Conservation (phyloP, 2,888 invertebrate species). For the Limnephilus marmoratus region DNA sequence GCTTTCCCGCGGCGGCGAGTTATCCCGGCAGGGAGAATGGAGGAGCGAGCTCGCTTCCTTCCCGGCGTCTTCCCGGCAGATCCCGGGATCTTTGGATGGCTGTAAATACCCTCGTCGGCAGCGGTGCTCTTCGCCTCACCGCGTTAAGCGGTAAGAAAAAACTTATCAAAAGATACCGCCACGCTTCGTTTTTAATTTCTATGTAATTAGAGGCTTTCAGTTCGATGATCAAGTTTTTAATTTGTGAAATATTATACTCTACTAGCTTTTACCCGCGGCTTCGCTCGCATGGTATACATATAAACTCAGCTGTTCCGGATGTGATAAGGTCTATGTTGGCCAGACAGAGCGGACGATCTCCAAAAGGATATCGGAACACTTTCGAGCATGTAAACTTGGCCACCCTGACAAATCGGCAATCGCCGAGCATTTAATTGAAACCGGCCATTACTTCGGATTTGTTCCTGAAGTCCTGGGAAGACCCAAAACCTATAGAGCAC, state of each 20-base stretch:
- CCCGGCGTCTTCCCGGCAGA: slow-evolving; percentile 15
- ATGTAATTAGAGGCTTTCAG: neutral
- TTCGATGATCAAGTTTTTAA: neutral
- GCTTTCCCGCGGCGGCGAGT: slow-evolving; percentile 32
- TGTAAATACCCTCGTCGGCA: slow-evolving; percentile 13
- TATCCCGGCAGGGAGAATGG: slow-evolving; percentile 17
- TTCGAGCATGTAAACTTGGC: no score
- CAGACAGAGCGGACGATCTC: no score
- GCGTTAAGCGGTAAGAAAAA: neutral
- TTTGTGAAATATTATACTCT: neutral
- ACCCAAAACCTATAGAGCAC: no score
- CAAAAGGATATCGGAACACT: no score
- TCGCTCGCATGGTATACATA: no score
- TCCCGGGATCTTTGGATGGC: slow-evolving; percentile 11
- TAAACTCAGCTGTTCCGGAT: no score
- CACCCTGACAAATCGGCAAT: no score
- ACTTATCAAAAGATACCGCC: slow-evolving; percentile 26
- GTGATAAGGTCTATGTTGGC: no score
- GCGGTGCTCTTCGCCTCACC: neutral
- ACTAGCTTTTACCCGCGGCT: no score
- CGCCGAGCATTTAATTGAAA: no score
- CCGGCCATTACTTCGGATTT: no score
- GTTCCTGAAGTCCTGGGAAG: no score
- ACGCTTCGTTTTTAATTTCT: neutral
- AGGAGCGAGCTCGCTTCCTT: slow-evolving; percentile 3